These are phyloP conservation scores for Pangasius larnaudii DNA, from an alignment of 2,797 vertebrate species.

Conservation along the genomic window DNA sequence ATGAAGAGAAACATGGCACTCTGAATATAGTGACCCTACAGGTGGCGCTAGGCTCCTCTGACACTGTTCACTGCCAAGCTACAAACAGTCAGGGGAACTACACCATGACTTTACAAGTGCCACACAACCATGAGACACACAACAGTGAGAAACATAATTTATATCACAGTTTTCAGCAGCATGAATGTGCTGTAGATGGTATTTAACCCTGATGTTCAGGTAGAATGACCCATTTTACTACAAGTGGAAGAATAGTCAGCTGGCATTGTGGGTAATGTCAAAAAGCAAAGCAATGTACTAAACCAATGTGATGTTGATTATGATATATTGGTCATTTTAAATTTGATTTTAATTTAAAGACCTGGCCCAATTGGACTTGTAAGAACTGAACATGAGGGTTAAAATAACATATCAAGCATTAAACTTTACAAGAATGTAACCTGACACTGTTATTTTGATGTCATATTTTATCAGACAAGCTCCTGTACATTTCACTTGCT, in stretches of 20 bases:
- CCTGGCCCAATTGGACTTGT: not conserved
- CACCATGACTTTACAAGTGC: constrained; percentile 48
- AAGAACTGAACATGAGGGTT: not conserved
- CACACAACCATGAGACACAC: constrained; percentile 55
- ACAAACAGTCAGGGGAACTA: constrained; percentile 64
- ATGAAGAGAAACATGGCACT: constrained; percentile 48
- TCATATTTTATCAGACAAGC: constrained; percentile 59
- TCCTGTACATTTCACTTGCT: constrained; percentile 47
- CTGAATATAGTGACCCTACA: constrained; percentile 58
- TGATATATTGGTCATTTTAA: not conserved
- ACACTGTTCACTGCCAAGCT: constrained; percentile 64
- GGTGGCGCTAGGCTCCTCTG: constrained; percentile 37
- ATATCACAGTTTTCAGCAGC: not conserved
- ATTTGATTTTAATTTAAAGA: not conserved
- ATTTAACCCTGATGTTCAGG: not conserved
- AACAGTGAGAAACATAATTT: not conserved
- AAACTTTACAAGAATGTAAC: not conserved
- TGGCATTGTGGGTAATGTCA: not conserved
- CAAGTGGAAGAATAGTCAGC: not conserved
- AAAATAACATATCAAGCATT: not conserved
- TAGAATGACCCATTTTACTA: not conserved
- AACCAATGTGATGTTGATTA: not conserved
- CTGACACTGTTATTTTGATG: constrained; percentile 19
- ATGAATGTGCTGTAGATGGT: not conserved
- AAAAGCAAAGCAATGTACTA: not conserved